These are phyloP conservation scores for Stictonetta naevosa DNA, from an alignment of 2,113 vertebrate species.

Conservation along the genomic window DNA sequence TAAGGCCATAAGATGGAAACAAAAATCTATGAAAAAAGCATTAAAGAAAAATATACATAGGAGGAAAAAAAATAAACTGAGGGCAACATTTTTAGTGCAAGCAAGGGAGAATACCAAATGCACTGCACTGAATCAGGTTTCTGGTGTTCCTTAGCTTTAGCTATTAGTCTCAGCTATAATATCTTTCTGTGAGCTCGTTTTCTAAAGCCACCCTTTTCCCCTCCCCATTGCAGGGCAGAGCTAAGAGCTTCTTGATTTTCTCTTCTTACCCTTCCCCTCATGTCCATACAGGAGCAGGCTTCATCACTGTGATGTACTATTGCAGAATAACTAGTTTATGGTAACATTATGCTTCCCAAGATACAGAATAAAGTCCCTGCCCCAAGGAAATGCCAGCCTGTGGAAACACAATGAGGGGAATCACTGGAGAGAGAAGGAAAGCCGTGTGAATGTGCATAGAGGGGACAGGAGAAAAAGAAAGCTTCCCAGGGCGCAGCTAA, in stretches of 20 bases:
- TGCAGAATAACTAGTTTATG: not conserved
- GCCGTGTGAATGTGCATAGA: rapidly evolving
- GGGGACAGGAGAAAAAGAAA: not conserved
- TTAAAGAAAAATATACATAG: not conserved
- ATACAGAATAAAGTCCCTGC: not conserved
- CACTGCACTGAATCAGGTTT: not conserved
- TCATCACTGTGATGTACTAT: not conserved
- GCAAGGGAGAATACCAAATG: not conserved
- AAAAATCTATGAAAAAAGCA: conserved; percentile 32
- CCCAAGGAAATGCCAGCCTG: not conserved
- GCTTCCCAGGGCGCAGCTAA: not conserved
- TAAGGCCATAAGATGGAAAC: conserved; percentile 47
- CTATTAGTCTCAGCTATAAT: not conserved
- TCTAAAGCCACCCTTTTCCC: not conserved
- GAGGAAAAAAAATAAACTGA: not conserved
- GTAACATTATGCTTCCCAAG: not conserved
- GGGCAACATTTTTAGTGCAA: not conserved
- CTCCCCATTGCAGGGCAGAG: not conserved
- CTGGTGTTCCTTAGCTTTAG: not conserved
- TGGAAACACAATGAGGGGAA: not conserved
- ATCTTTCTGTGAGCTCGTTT: not conserved
- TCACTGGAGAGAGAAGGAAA: not conserved
- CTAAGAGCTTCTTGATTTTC: not conserved
- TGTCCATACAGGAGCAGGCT: not conserved
- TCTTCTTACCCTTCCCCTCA: not conserved